Base-by-base conservation (phyloP, 2,113 vertebrate genomes). In the Grus americana region DNA sequence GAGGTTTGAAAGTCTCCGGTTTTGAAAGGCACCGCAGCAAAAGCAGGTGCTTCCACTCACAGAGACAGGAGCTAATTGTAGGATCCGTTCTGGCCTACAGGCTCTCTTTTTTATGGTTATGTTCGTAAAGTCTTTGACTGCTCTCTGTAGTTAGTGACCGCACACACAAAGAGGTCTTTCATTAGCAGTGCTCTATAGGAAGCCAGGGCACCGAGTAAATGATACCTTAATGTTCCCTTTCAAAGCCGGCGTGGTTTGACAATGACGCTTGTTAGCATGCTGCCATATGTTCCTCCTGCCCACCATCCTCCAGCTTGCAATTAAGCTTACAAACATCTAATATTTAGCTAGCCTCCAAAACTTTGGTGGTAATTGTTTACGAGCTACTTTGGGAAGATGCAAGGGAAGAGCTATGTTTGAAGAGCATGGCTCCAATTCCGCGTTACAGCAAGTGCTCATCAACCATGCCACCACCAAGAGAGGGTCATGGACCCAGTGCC, bases 161-260 rank as follows among this genome's bases (percentile, higher is more conserved):
- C 68, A 68, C 73, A 83, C 85, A 98, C 98, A 98, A 98, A 97
- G 97, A 93, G 34, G 91, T 80, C 98, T 98, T 98, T 98, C 98
- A 98, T 98, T 96, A 96, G 90, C 86, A 87, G 87, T 2, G 73
- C 89, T 97, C 87, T 83, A 70, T 94, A 96, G 92, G 94, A 98
- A 98, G 97, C 93, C 92, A 92, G 88, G 90, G 91, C 94, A 93
- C 82, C 4, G 49, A 97, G 97, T 97, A 98, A 98, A 98, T 96
- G 98, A 98, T 97, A 98, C 92, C 96, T 98, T 98, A 97, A 97
- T 96, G 97, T 97, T 98, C 96, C 76, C 92, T 97, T 98, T 98
- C 97, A 98, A 97, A 97, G 93, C 91, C 17, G 6, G 78, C 86
- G 94, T 80, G 94, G 92, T 97, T 97, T 94, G 92, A 97, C 97